phyloP scores from a whole-genome alignment of 2,888 invertebrate species.

The Ornithoptera alexandrae region DNA sequence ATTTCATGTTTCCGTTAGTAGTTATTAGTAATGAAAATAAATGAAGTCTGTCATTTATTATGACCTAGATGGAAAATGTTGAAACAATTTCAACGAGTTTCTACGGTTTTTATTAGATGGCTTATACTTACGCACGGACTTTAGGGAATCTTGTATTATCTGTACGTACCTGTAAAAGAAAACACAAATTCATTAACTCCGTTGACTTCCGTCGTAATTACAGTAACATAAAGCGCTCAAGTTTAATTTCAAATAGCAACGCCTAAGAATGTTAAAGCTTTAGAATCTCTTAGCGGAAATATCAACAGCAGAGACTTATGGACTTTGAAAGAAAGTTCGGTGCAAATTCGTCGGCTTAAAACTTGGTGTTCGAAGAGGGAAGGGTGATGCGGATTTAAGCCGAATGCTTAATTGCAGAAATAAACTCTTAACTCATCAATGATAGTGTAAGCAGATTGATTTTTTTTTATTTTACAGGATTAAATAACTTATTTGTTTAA shows the following conservation, averaged over 20 bases:
- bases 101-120: background rate
- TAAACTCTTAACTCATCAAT: background rate
- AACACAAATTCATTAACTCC: constrained; percentile 7
- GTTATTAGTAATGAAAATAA: too few relatives aligned
- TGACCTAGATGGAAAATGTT: too few relatives aligned
- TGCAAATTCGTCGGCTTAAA: constrained; percentile 48
- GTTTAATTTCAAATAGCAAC: constrained; percentile 14
- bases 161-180: constrained; percentile 38
- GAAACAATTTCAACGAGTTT: background rate
- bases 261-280: constrained; percentile 29
- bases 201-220: background rate
- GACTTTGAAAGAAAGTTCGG: constrained; percentile 43
- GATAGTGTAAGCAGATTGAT: background rate
- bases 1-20: too few relatives aligned
- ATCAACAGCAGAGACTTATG: constrained; percentile 34
- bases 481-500: too few relatives aligned
- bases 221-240: background rate
- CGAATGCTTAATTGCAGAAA: constrained; percentile 21
- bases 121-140: background rate
- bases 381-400: constrained; percentile 28
- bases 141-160: background rate
- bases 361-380: constrained; percentile 37
- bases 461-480: background rate
- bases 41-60: too few relatives aligned
- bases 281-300: constrained; percentile 33